A percentile compares a stretch with the other conserved stretches of the same genome.
Evolutionary conservation across 1,140 invertebrate species (phyloP).

Genomic region (Philotrypesis tridentata): DNA sequence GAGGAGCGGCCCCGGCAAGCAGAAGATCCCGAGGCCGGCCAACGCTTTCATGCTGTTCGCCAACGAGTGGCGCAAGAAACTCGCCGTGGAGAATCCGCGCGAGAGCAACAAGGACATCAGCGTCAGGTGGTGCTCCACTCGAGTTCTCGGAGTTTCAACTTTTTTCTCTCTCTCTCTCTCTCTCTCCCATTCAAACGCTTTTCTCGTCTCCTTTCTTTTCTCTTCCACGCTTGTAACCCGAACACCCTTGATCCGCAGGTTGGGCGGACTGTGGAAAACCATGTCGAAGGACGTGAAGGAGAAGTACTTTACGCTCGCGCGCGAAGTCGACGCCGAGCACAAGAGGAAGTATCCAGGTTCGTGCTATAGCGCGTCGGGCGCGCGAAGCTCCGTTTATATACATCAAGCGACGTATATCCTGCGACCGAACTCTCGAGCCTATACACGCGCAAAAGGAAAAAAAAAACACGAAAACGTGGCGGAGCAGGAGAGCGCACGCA

Average conservation of each 20-base stretch:
- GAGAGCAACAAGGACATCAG: conserved; percentile 81
- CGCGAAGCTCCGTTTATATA: not conserved
- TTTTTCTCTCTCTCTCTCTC: too few relatives aligned
- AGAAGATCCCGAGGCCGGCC: conserved; percentile 77
- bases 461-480: not conserved
- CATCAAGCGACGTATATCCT: too few relatives aligned
- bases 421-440: too few relatives aligned
- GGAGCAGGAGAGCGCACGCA: too few relatives aligned
- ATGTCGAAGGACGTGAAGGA: conserved; percentile 73
- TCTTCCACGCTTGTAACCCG: not conserved
- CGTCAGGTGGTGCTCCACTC: conserved; percentile 67
- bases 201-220: conserved; percentile 9
- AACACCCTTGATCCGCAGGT: conserved; percentile 53
- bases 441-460: too few relatives aligned
- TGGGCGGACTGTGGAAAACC: conserved; percentile 76
- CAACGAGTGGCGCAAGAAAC: conserved; percentile 77
- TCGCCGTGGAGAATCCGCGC: conserved; percentile 74
- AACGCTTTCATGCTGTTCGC: conserved; percentile 82
- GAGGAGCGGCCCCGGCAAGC: conserved; percentile 54
- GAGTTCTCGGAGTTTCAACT: too few relatives aligned
- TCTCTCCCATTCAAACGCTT: too few relatives aligned
- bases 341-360: conserved; percentile 79
- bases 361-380: conserved; percentile 44
- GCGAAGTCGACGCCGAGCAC: conserved; percentile 77
- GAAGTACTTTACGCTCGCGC: conserved; percentile 76